Evolutionary conservation across 2,797 vertebrate species (phyloP), one percentile per base, ranked within the genome.

Genomic region (Miichthys miiuy): DNA sequence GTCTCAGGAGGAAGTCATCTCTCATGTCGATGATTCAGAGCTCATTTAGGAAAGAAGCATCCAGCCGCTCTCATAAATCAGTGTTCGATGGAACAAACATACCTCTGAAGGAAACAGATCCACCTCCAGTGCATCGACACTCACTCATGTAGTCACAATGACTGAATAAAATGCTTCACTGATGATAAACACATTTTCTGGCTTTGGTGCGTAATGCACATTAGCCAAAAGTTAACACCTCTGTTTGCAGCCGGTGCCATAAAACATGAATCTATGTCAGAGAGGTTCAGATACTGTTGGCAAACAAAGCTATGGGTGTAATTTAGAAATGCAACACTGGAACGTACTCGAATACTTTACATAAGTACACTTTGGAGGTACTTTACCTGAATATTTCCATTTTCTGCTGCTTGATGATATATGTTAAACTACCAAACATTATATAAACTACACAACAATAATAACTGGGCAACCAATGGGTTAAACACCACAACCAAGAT

Each of bases 51-150:
- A 80, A 87, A 88, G 83, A 83, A 84, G 78, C 72, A 74, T 61
- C 73, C 81, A 75, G 72, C 77, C 69, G 75, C 84, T 86, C 75
- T 84, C 89, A 82, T 94, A 91, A 94, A 93, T 94, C 92, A 86
- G 75, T n/a, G 23, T 90, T 88, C 88, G 88, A 94, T 93, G 90
- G 90, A 93, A 92, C 93, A 93, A 93, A 92, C 90, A 91, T 84
- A 86, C 86, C 82, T 90, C 77, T 44, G 74, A 84, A 88, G 79
- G 77, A 82, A 85, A 75, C 80, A 58, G 42, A 81, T 55, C 60
- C 73, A 72, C 77, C 68, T 84, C 79, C 38, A 6, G 46, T 80
- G 71, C 69, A 54, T 68, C 65, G 18, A 78, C 65, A 61, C 75
- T 72, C 75, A 34, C 85, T 72, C 77, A 60, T 14, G 44, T 38